A percentile compares a stretch with the other conserved stretches of the same genome.
Conservation (phyloP, 2,113 vertebrate genomes). For the Ploceus nigricollis region DNA sequence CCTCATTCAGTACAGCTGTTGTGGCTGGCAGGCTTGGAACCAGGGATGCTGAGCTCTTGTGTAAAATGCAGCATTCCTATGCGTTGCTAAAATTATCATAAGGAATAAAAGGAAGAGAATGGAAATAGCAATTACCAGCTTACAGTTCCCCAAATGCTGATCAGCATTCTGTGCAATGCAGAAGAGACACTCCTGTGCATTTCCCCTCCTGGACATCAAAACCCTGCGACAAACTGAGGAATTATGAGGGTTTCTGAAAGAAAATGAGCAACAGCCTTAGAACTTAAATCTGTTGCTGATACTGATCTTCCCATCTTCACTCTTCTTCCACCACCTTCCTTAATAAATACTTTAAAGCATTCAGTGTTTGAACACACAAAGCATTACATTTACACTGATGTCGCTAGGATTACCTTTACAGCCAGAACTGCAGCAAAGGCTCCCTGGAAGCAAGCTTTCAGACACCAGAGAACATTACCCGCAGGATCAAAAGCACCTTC, state of each 20-base stretch:
- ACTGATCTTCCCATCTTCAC: background rate
- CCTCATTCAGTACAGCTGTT: background rate
- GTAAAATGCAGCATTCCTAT: background rate
- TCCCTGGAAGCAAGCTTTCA: background rate
- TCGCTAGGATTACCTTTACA: background rate
- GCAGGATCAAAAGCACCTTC: background rate
- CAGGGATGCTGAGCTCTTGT: background rate
- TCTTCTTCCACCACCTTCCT: background rate
- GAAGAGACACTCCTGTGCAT: background rate
- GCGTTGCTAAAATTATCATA: conserved; percentile 1
- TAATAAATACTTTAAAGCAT: background rate
- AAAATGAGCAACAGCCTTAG: background rate
- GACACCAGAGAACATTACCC: background rate
- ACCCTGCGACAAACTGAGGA: background rate
- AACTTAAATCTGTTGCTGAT: background rate
- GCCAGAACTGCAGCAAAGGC: background rate
- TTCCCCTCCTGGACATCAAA: background rate
- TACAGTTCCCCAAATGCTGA: background rate
- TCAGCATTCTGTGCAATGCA: background rate
- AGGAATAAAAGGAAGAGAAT: background rate
- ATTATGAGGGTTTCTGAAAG: background rate
- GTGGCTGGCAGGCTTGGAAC: background rate
- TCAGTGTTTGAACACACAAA: background rate
- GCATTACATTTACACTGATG: background rate
- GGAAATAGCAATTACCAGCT: background rate